Evolutionary conservation across 1,140 invertebrate species (phyloP), one percentile per base, ranked within the genome.

Genomic region (Ylistrum balloti): DNA sequence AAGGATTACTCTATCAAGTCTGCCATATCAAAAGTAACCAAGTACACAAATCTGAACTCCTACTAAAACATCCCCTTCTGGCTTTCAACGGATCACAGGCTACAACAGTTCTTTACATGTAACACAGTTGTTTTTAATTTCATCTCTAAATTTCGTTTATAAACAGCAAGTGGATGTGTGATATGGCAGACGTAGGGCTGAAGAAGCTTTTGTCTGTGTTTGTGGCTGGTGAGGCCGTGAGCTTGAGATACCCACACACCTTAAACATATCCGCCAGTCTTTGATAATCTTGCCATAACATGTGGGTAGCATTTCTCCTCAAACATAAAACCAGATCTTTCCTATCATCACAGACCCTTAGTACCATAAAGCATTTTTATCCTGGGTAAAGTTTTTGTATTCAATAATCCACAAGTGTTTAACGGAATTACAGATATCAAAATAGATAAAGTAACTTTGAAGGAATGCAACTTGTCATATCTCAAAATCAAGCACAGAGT

Each of bases 91-190:
- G 15, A 22, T 74, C 5, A 28, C 22, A 28, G 56, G 56, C 5
- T 28, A n/a, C 22, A 74, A 74, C 56, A 74, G 56, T 74, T 74
- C 56, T 74, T 74, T 74, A 74, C 20, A 56, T n/a, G 56, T 17
- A 74, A 3, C 56, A 74, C 56, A 74, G 56, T 74, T 74, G 56
- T 74, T 74, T 1, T 74, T 74, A 28, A 74, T 74, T 74, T 74
- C 56, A 74, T 74, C 56, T 74, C 56, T n/a, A 74, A 74, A 74
- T 74, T 74, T 74, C 56, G 28, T 22, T 74, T 74, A 74, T 74
- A 74, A 74, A 74, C 56, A 74, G 56, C 9, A 17, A 45, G 41
- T 45, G 56, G 56, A 74, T 28, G 56, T 74, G 20, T 10, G 45
- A 48, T 48, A 17, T 45, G 17, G 35, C 35, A 38, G 35, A 45